Base-by-base conservation (phyloP, 2,797 vertebrate genomes). In the Acipenser ruthenus region DNA sequence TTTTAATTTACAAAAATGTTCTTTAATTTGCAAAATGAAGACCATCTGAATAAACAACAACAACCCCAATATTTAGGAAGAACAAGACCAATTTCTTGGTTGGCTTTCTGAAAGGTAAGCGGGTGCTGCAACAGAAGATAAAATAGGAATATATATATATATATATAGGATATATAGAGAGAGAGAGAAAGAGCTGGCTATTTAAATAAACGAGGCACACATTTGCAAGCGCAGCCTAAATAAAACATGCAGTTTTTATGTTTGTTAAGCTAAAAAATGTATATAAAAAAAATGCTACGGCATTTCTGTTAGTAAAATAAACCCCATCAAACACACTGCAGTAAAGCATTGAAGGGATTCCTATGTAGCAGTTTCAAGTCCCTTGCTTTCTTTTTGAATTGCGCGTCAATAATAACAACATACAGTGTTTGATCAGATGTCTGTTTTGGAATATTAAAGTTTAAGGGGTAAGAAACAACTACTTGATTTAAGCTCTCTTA, bases 81-180 rank as follows among this genome's bases (percentile, higher is more conserved):
- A 83, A 79, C 85, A 90, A 74, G 86, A 89, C 75, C 90, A 83
- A 77, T 88, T 90, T 87, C 89, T 91, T 88, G 83, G 85, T 78
- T 87, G 86, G 82, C 82, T 86, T 75, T 90, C 84, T 79, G 86
- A 87, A 83, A 86, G 74, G 75, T 71, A 85, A 84, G 83, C 84
- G 89, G 83, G 85, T 78, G 92, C 95, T 97, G 94, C 73, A 96
- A 96, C 76, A 95, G 85, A 92, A 82, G 88, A 88, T 78, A 84
- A 89, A 80, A 87, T 69, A 74, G 67, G 62, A 56, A 84, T 85
- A 81, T 77, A 84, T 76, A 18, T 18, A 18, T 18, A 18, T 18
- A 18, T 18, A 18, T 18, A 18, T 18, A 18, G 18, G 18, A 18
- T 18, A 81, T 77, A 84, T 76, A 83, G 65, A 18, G 18, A 67